Base-by-base conservation (phyloP, 2,888 invertebrate species). In the Ceriagrion tenellum region DNA sequence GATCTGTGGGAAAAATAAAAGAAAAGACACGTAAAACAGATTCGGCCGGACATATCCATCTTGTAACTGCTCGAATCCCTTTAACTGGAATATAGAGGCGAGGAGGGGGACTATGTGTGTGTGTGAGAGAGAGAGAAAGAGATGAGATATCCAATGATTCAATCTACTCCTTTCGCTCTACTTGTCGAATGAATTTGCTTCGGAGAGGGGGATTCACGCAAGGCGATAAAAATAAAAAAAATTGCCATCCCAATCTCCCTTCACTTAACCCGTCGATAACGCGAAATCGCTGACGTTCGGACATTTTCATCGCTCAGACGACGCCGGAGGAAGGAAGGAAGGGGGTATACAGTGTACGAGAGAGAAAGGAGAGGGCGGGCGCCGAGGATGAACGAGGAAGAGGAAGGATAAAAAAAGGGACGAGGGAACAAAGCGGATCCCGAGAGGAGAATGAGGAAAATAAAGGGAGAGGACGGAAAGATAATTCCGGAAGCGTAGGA, bases 401-500 rank as follows among this genome's bases (percentile, higher is more conserved):
- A 89, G 23, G 16, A 55, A 26, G 47, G 26, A 26, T 0, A 6
- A 40, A 26, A 26, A 89, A 55, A 89, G n/a, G 89, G 55, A 23
- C 47, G 10, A 47, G 26, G n/a, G 89, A 89, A 35, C 18, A 47
- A 55, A n/a, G 55, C 16, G 23, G 89, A 89, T n/a, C n/a, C 12
- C 55, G 47, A 20, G 47, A 40, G 47, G 88, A 88, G 88, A 47
- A 3, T 47, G 59, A 59, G 88, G 20, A 69, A 10, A 13, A 47
- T 47, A 23, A 40, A 89, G 26, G 47, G 47, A n/a, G 55, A 56
- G 56, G 56, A 16, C 56, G 59, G 12, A 89, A 89, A 89, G n/a
- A 55, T 55, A 91, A 93, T 93, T 40, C 93, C 93, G 93, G 93
- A 93, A 93, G 93, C 69, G 93, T 69, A 69, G 89, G 89, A 55